Percentiles rank a stretch among this genome's conserved stretches.
These are phyloP conservation scores for Xenopus laevis DNA, from an alignment of 2,113 vertebrate species.

Conservation along the genomic window DNA sequence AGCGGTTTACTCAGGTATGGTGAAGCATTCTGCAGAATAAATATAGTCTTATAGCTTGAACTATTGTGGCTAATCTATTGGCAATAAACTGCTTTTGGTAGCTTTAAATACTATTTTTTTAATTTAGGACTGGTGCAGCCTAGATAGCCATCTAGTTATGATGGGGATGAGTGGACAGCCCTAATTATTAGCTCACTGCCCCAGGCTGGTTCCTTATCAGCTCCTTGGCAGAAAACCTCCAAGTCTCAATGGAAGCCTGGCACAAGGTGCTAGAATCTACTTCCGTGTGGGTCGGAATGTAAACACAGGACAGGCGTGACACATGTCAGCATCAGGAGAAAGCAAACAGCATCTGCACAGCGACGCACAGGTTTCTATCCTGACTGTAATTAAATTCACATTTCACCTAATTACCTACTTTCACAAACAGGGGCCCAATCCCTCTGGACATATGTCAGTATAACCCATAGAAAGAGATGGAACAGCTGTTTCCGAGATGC, in stretches of 20 bases:
- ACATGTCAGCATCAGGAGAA: conserved; percentile 1
- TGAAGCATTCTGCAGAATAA: too few species aligned
- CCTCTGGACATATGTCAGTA: too few species aligned
- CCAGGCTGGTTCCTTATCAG: conserved; percentile 41
- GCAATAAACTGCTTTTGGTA: too few species aligned
- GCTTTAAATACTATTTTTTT: too few species aligned
- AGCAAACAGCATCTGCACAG: conserved; percentile 34
- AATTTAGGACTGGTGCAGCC: too few species aligned
- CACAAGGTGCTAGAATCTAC: not conserved
- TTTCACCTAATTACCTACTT: conserved; percentile 21
- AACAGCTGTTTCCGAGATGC: too few species aligned
- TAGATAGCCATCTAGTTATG: too few species aligned
- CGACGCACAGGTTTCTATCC: not conserved
- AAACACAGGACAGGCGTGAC: not conserved
- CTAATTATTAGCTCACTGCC: conserved; percentile 5
- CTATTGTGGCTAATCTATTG: too few species aligned
- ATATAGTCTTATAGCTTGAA: too few species aligned
- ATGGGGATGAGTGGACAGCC: not conserved
- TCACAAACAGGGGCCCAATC: not conserved
- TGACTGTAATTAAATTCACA: conserved; percentile 17
- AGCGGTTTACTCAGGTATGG: too few species aligned
- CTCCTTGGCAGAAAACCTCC: conserved; percentile 2
- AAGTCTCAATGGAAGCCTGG: not conserved
- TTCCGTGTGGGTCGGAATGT: conserved; percentile 15
- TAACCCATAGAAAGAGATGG: too few species aligned